Evolutionary conservation across 1,140 invertebrate genomes (phyloP).

Genomic region (Melanaphis sacchari): DNA sequence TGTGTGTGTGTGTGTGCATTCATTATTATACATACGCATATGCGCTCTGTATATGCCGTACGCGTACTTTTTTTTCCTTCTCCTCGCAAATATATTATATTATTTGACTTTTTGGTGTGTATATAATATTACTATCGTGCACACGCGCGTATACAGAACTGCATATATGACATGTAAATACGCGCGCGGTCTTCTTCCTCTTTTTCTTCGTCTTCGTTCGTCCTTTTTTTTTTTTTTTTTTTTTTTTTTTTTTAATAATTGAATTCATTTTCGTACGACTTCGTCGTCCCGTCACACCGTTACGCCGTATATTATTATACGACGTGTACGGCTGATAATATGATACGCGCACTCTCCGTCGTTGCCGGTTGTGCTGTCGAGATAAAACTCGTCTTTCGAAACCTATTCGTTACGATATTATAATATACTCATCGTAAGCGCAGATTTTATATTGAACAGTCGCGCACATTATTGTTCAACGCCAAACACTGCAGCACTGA

Average conservation of each 20-base stretch:
- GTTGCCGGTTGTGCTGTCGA: neutral
- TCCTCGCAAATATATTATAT: constrained; percentile 13
- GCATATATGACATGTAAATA: neutral
- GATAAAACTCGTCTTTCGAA: neutral
- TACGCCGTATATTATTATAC: neutral
- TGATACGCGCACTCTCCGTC: neutral
- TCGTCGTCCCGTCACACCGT: neutral
- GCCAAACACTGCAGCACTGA: too few relatives aligned
- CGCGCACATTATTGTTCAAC: too few relatives aligned
- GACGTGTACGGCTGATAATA: too few relatives aligned
- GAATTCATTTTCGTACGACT: constrained; percentile 4
- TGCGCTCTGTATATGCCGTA: neutral
- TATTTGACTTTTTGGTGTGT: neutral
- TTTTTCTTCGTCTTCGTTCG: too few relatives aligned
- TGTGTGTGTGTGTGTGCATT: too few relatives aligned
- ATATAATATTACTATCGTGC: neutral
- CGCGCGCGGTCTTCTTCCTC: neutral
- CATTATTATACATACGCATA: neutral
- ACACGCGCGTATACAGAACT: neutral
- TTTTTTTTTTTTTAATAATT: constrained; percentile 18
- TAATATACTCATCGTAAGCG: neutral
- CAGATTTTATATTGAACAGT: neutral
- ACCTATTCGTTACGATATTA: neutral
- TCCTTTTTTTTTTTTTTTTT: too few relatives aligned
- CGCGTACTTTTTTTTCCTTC: neutral